Conservation (phyloP, 2,113 vertebrate genomes). For the Phodopus roborovskii region DNA sequence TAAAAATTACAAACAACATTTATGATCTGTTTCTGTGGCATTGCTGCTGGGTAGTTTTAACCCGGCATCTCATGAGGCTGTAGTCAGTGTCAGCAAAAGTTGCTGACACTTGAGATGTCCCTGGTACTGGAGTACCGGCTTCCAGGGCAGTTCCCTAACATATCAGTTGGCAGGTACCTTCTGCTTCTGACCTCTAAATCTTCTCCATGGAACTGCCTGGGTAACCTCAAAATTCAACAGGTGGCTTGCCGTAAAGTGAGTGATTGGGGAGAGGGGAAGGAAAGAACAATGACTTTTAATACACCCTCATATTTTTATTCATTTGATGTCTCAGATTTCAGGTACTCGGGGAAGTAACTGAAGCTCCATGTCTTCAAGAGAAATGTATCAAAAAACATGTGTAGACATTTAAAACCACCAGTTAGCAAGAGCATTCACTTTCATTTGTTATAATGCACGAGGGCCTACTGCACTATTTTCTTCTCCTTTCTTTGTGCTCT, state of each 20-base stretch:
- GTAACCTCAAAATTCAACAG: neutral
- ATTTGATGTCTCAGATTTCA: slow-evolving; percentile 17
- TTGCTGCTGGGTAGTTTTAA: neutral
- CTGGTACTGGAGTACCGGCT: neutral
- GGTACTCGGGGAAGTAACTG: neutral
- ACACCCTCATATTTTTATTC: neutral
- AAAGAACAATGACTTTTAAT: neutral
- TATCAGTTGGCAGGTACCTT: neutral
- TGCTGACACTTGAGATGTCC: neutral
- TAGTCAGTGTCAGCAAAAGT: neutral
- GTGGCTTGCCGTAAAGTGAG: neutral
- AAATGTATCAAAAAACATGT: neutral
- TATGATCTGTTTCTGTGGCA: neutral
- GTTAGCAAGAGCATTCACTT: neutral
- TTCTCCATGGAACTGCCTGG: neutral
- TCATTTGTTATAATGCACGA: neutral
- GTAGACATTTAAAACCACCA: slow-evolving; percentile 6
- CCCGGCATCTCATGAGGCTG: neutral
- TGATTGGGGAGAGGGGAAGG: neutral
- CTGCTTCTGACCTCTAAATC: neutral
- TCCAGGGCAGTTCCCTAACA: neutral
- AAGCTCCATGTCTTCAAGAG: neutral
- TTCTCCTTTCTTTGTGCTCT: neutral
- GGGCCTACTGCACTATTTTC: neutral
- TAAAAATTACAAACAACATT: slow-evolving; percentile 8